phyloP scores from a whole-genome alignment of 2,888 invertebrate genomes.

The Pyrochroa serraticornis region DNA sequence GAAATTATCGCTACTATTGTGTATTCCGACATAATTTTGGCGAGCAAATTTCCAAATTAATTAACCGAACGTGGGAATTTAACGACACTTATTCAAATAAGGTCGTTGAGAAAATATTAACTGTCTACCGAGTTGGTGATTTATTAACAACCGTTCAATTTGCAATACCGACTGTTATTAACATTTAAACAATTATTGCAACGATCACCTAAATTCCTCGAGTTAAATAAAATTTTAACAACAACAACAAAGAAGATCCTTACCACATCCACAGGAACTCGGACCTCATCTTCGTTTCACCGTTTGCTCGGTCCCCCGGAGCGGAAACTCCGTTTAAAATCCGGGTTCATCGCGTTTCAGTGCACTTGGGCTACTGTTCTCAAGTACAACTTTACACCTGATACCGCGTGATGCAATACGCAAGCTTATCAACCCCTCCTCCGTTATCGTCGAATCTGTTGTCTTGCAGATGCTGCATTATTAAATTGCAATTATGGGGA shows the following conservation, averaged over 20 bases:
- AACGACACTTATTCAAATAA: too few relatives aligned
- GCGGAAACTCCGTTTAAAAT: not conserved
- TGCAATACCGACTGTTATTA: too few relatives aligned
- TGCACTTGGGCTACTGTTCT: conserved; percentile 35
- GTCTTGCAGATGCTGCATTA: conserved; percentile 33
- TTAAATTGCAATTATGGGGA: conserved; percentile 21
- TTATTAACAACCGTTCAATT: too few relatives aligned
- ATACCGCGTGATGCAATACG: conserved; percentile 36
- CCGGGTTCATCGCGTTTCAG: not conserved
- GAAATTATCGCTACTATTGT: too few relatives aligned
- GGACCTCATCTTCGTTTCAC: conserved; percentile 20
- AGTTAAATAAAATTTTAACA: not conserved
- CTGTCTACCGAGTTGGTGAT: too few relatives aligned
- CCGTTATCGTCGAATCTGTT: conserved; percentile 30
- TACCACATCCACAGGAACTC: conserved; percentile 35
- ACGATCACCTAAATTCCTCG: not conserved
- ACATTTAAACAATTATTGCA: not conserved
- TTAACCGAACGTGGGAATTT: too few relatives aligned
- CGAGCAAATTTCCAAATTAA: too few relatives aligned
- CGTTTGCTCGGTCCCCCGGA: not conserved
- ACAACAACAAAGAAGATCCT: conserved; percentile 5
- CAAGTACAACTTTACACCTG: conserved; percentile 37
- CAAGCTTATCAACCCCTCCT: conserved; percentile 49
- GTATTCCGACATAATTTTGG: too few relatives aligned
- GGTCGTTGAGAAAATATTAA: too few relatives aligned